phyloP scores from a whole-genome alignment of 2,888 invertebrate species.

The Leptinotarsa rubiginosa region DNA sequence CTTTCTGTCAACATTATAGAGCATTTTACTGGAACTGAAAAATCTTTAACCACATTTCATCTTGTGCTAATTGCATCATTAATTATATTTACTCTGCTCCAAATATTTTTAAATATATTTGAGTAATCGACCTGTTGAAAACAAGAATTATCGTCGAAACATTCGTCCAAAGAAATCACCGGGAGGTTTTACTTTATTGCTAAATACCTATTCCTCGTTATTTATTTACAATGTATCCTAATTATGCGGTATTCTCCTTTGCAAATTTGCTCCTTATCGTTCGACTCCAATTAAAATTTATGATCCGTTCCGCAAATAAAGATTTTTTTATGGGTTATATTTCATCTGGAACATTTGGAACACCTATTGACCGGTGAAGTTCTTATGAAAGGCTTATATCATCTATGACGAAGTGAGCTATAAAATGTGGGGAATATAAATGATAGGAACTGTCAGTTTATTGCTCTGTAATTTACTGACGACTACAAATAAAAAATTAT shows the following conservation, averaged over 20 bases:
- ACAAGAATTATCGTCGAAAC: no score
- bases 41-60: no score
- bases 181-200: background rate
- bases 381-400: constrained; percentile 8
- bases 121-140: no score
- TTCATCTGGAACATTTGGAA: constrained; percentile 39
- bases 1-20: no score
- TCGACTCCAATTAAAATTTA: constrained; percentile 33
- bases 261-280: constrained; percentile 31
- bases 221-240: constrained; percentile 18
- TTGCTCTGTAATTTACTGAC: constrained; percentile 17
- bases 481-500: background rate
- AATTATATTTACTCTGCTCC: no score
- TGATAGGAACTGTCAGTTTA: constrained; percentile 15
- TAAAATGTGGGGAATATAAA: constrained; percentile 7
- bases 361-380: constrained; percentile 22
- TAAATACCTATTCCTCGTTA: background rate
- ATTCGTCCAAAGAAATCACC: no score
- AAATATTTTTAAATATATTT: no score
- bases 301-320: constrained; percentile 34
- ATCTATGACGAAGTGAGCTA: constrained; percentile 6
- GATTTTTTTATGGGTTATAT: constrained; percentile 39
- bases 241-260: constrained; percentile 27
- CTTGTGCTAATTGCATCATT: no score
- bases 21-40: no score